A percentile compares a stretch with the other conserved stretches of the same genome.
Evolutionary conservation across 2,888 invertebrate species (phyloP).

Genomic region (Apotomis betuletana): DNA sequence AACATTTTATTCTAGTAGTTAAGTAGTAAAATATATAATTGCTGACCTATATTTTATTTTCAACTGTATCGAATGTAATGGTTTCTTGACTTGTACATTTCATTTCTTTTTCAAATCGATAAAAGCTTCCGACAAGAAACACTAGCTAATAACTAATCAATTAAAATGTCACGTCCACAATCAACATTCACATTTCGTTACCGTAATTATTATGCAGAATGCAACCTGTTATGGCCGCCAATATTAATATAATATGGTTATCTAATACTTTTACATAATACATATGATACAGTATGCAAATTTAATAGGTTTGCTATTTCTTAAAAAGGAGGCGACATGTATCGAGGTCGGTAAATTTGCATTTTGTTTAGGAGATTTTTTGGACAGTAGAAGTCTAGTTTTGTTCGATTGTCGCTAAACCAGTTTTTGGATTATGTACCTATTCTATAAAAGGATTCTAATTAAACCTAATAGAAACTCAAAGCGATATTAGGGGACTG

Average conservation of each 20-base stretch:
- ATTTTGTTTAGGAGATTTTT: neutral
- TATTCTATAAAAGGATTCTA: neutral
- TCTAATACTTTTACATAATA: slow-evolving; percentile 8
- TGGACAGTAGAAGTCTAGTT: neutral
- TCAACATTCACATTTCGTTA: slow-evolving; percentile 10
- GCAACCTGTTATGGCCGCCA: slow-evolving; percentile 5
- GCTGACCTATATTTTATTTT: no score
- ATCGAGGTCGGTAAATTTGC: slow-evolving; percentile 1
- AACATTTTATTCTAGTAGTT: no score
- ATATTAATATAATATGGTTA: slow-evolving; percentile 19
- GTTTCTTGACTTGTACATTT: no score
- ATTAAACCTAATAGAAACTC: neutral
- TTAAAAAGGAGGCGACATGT: slow-evolving; percentile 14
- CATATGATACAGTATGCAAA: slow-evolving; percentile 4
- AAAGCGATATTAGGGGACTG: no score
- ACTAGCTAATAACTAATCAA: neutral
- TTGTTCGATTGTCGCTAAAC: neutral
- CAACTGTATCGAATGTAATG: no score
- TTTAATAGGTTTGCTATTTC: neutral
- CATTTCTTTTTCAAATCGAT: no score
- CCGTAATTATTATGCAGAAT: slow-evolving; percentile 13
- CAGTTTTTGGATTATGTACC: neutral
- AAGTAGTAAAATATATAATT: no score
- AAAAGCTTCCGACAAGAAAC: no score
- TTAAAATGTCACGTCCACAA: neutral